Conservation (phyloP, 2,113 vertebrate genomes). For the Sylvilagus bachmani region DNA sequence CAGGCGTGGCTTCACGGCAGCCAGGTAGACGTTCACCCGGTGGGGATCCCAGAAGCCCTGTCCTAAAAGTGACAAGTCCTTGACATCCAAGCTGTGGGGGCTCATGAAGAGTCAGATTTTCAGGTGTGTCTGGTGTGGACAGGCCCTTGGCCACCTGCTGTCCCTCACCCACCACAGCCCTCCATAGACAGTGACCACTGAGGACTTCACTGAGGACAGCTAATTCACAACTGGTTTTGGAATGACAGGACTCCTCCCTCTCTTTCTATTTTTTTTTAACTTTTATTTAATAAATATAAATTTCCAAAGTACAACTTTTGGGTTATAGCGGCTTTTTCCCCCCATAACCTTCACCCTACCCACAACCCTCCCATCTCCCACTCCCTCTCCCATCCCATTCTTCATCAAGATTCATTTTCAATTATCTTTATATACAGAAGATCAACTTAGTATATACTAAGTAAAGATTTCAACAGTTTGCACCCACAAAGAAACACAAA, state of each 20-base stretch:
- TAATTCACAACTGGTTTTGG: background rate
- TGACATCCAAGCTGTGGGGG: background rate
- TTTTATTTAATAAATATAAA: too few species aligned
- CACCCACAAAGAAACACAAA: too few species aligned
- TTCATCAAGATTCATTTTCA: too few species aligned
- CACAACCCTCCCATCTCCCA: too few species aligned
- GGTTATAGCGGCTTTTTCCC: too few species aligned
- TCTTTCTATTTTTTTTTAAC: background rate
- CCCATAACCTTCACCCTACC: too few species aligned
- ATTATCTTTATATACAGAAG: too few species aligned
- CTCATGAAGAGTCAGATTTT: background rate
- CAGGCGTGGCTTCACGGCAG: too few species aligned
- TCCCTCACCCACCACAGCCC: background rate
- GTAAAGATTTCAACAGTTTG: too few species aligned
- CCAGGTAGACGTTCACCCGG: background rate
- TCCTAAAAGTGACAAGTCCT: background rate
- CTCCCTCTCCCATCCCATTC: too few species aligned
- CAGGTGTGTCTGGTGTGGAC: background rate
- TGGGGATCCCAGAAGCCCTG: background rate
- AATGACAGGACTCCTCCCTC: background rate
- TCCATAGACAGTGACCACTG: background rate
- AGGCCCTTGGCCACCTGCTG: background rate
- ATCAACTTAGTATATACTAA: too few species aligned
- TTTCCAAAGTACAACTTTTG: too few species aligned
- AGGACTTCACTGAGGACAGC: background rate